phyloP scores from a whole-genome alignment of 2,113 vertebrate genomes.

The Cololabis saira region DNA sequence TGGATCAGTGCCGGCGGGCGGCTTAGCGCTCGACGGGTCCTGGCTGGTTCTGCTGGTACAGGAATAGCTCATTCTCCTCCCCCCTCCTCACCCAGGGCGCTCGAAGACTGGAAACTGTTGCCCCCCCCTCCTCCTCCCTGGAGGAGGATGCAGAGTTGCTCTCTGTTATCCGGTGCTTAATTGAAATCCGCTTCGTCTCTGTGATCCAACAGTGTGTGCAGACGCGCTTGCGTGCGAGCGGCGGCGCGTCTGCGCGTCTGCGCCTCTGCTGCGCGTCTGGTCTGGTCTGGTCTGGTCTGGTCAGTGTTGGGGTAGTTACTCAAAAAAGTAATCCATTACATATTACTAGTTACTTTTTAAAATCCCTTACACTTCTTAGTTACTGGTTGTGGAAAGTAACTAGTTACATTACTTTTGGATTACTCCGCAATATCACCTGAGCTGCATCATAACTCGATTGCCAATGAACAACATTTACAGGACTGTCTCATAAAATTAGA shows the following conservation, averaged over 20 bases:
- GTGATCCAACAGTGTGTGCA: slow-evolving; percentile 35
- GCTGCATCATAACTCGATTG: too few relatives aligned
- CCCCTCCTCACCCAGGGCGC: slow-evolving; percentile 55
- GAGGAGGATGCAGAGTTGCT: slow-evolving; percentile 65
- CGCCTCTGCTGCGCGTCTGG: slow-evolving; percentile 23
- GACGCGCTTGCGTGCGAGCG: slow-evolving; percentile 12
- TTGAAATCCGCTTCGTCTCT: slow-evolving; percentile 71
- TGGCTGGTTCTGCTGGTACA: slow-evolving; percentile 83
- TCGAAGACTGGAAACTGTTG: slow-evolving; percentile 73
- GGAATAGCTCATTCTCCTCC: slow-evolving; percentile 86
- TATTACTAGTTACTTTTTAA: too few relatives aligned
- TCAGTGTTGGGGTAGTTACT: too few relatives aligned
- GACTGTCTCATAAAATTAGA: too few relatives aligned
- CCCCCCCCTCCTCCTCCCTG: slow-evolving; percentile 59
- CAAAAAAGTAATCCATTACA: too few relatives aligned
- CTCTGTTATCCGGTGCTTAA: slow-evolving; percentile 72
- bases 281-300: too few relatives aligned
- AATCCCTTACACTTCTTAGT: too few relatives aligned
- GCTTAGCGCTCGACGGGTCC: slow-evolving; percentile 78
- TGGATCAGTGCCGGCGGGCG: slow-evolving; percentile 75
- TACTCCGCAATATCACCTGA: too few relatives aligned
- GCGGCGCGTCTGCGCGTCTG: slow-evolving; percentile 1
- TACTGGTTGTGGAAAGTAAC: too few relatives aligned
- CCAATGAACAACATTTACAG: too few relatives aligned
- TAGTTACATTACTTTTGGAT: too few relatives aligned